These are phyloP conservation scores for Latrodectus geometricus DNA, from an alignment of 1,140 invertebrate genomes.

Conservation along the genomic window DNA sequence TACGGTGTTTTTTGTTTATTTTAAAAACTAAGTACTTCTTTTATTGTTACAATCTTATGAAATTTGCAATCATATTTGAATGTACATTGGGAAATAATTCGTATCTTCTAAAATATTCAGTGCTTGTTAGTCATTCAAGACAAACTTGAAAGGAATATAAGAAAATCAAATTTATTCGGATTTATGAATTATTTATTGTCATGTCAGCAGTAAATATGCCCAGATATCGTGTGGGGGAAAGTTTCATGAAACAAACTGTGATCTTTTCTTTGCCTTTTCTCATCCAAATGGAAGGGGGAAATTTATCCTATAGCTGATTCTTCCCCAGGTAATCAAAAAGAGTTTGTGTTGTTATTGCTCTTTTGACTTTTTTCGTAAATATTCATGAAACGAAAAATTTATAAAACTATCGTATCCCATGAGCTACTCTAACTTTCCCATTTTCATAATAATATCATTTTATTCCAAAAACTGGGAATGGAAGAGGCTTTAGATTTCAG, in stretches of 20 bases:
- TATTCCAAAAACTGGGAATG: not conserved
- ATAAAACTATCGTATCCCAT: not conserved
- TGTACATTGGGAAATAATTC: not conserved
- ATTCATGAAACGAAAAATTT: not conserved
- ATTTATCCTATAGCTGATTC: not conserved
- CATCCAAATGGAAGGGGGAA: not conserved
- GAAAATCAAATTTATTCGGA: not conserved
- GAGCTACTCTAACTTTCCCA: not conserved
- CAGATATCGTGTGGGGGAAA: not conserved
- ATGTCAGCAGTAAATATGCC: not conserved
- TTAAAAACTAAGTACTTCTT: too few species aligned
- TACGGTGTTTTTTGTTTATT: too few species aligned
- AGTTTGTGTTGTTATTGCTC: not conserved
- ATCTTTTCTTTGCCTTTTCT: not conserved
- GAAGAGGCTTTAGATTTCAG: not conserved
- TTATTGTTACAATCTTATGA: not conserved
- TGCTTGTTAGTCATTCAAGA: not conserved
- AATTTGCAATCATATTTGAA: not conserved
- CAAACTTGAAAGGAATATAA: not conserved
- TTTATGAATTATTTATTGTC: not conserved
- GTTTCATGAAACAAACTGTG: not conserved
- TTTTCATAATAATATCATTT: not conserved
- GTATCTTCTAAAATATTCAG: not conserved
- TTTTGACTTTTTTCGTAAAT: not conserved
- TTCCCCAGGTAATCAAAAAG: not conserved